These are phyloP conservation scores for Trochalopteron elliotii DNA, from an alignment of 2,113 vertebrate genomes.

Conservation along the genomic window DNA sequence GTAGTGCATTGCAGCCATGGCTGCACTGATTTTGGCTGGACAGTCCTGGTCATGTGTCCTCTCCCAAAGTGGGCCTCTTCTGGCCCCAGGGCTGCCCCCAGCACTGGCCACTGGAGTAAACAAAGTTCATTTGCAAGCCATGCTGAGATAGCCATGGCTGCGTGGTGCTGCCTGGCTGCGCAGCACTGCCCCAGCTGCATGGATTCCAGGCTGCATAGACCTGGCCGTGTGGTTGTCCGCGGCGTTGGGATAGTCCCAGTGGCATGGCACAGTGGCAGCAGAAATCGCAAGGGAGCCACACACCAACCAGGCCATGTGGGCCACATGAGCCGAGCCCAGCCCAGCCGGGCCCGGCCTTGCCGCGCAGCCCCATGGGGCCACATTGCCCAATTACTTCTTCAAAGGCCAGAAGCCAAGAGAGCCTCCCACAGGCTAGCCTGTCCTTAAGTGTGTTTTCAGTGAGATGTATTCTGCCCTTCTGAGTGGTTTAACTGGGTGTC, in stretches of 20 bases:
- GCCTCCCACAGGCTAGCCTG: background rate
- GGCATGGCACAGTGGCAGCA: background rate
- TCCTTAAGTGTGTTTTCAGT: background rate
- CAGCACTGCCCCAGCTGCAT: background rate
- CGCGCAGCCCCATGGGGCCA: too few relatives aligned
- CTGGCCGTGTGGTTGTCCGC: accelerated
- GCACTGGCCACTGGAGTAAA: background rate
- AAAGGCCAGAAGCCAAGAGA: background rate
- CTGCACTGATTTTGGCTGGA: background rate
- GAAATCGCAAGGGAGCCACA: background rate
- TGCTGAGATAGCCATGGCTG: background rate
- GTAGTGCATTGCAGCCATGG: accelerated
- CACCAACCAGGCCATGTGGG: background rate
- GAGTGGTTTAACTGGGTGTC: background rate
- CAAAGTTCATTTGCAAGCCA: background rate
- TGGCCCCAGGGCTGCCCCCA: background rate
- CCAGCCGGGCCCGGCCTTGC: too few relatives aligned
- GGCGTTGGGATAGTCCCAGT: background rate
- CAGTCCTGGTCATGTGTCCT: background rate
- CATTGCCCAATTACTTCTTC: background rate
- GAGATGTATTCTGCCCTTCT: background rate
- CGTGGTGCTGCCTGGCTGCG: accelerated
- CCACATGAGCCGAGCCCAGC: too few relatives aligned
- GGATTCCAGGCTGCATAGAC: background rate
- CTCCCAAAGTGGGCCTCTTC: background rate